Evolutionary conservation across 2,113 vertebrate species (phyloP), one percentile per base, ranked within the genome.

Genomic region (Aphyosemion australe): DNA sequence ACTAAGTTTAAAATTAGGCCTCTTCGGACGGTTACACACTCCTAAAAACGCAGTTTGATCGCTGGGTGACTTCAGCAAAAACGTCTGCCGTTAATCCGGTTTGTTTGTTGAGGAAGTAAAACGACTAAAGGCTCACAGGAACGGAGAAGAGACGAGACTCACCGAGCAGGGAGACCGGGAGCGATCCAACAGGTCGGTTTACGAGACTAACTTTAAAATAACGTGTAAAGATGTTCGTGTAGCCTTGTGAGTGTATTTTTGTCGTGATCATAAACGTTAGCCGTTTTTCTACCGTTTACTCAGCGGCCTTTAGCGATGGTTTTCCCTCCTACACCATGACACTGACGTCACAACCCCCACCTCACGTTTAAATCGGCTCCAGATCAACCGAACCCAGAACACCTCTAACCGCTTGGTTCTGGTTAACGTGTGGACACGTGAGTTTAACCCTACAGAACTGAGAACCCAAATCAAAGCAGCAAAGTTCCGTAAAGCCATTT

Each of bases 111-210:
- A 60, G 51, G 49, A 79, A 18, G 9, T 6, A 52, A 8, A 48
- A 61, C n/a, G 10, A 49, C 13, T 12, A n/a, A 0, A 37, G 26
- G 26, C 26, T 26, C 47, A 7, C n/a, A 14, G 12, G 2, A 14
- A 14, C 26, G 15, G 9, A 3, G 4, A 0, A 6, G 13, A 42
- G 50, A 47, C 32, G 32, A 0, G 62, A 68, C 8, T n/a, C 5
- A n/a, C n/a, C n/a, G n/a, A n/a, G n/a, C n/a, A n/a, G 26, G 26
- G 26, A 26, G 26, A 8, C 39, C 34, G 46, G 47, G 65, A 84
- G 69, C 55, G 64, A 65, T 50, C 74, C 70, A 82, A 76, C 79
- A 84, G 81, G 79, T 84, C 53, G 13, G 88, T 75, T 59, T 42
- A 10, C 8, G 61, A 31, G 3, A 8, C 12, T 16, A 19, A 50